Evolutionary conservation across 2,797 vertebrate genomes (phyloP), one percentile per base, ranked within the genome.

Genomic region (Pelochelys cantorii): DNA sequence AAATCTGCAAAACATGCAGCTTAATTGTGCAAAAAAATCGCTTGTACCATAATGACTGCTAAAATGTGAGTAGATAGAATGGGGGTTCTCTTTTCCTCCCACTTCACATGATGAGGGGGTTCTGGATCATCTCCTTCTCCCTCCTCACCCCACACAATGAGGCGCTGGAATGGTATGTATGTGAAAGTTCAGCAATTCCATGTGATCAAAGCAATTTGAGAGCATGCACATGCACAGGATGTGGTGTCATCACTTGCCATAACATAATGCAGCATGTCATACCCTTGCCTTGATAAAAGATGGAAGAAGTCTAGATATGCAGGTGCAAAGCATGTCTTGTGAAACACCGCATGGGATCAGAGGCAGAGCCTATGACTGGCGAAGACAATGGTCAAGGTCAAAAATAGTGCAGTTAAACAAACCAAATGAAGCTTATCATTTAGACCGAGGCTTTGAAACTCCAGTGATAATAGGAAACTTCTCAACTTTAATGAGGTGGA

Each of bases 401-500:
- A 90, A 91, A 94, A 0, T 83, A 96, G 92, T 92, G 88, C 81
- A 95, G 83, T 11, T 77, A 83, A 78, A 93, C 90, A 92, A 83
- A 94, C 71, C 84, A 93, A 96, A 81, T 48, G 82, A 95, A 92
- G 94, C 96, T 94, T 86, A 83, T 95, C 84, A 95, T 89, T 65
- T 57, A 55, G 77, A 81, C 89, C 80, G 60, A 83, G 92, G 92
- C 92, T 93, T 94, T 96, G 93, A 59, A 93, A 93, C 79, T 92
- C 85, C n/a, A 57, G 37, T 84, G 62, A 94, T 96, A 96, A 97
- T 81, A 90, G 82, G 78, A 95, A 96, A 93, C 71, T 82, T 93
- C 93, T 93, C 96, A 90, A 86, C 93, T 97, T 97, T 95, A 97
- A 96, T 97, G 95, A 96, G 93, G 95, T 96, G 92, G 90, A 96